These are phyloP conservation scores for Pantherophis guttatus DNA, from an alignment of 2,113 vertebrate genomes.

Conservation along the genomic window DNA sequence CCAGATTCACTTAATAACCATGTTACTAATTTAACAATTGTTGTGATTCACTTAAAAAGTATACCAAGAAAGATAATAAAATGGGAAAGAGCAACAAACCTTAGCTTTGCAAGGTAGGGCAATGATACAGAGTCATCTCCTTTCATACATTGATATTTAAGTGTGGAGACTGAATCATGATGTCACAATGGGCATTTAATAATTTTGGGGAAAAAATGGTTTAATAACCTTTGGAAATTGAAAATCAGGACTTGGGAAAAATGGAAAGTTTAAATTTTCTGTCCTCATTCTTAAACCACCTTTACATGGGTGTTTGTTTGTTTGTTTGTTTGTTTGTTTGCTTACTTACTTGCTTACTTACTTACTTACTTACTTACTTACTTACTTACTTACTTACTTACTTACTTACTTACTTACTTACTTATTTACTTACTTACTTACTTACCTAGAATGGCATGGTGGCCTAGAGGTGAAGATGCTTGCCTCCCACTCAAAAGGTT, in stretches of 20 bases:
- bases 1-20: neutral
- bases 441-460: too few relatives aligned
- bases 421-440: too few relatives aligned
- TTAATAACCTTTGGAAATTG: neutral
- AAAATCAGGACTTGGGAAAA: neutral
- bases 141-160: neutral
- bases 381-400: too few relatives aligned
- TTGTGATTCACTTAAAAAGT: neutral
- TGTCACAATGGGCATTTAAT: neutral
- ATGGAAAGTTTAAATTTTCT: neutral
- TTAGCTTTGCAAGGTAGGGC: neutral
- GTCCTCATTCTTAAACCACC: neutral
- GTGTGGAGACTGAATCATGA: neutral
- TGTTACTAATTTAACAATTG: neutral
- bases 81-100: neutral
- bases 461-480: too few relatives aligned
- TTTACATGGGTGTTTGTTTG: neutral
- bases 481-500: too few relatives aligned
- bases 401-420: too few relatives aligned
- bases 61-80: neutral
- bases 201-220: neutral
- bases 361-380: too few relatives aligned
- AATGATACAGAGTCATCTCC: neutral
- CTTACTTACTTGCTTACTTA: too few relatives aligned
- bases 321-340: neutral